These are phyloP conservation scores for Scleropages formosus DNA, from an alignment of 2,797 vertebrate species.

Conservation along the genomic window DNA sequence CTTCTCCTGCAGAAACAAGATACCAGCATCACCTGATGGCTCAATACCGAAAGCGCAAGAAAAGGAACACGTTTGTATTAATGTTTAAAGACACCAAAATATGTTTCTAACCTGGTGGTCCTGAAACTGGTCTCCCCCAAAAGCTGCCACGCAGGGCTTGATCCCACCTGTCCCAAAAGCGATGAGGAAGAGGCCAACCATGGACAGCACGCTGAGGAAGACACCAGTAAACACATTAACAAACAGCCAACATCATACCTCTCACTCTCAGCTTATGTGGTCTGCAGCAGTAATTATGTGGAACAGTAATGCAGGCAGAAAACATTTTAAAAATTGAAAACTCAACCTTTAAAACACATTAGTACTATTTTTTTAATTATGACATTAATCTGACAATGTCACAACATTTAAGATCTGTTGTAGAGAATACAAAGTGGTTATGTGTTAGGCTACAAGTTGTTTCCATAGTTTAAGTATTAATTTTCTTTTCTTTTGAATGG, in stretches of 20 bases:
- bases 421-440: too few relatives aligned
- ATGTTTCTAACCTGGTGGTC: conserved; percentile 76
- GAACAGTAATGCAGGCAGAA: too few relatives aligned
- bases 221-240: too few relatives aligned
- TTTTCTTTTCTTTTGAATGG: neutral
- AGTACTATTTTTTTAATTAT: too few relatives aligned
- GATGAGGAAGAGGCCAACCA: conserved; percentile 85
- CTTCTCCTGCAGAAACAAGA: conserved; percentile 69
- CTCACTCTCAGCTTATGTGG: too few relatives aligned
- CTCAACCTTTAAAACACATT: too few relatives aligned
- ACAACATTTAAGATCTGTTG: too few relatives aligned
- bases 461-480: too few relatives aligned
- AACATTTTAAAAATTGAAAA: too few relatives aligned
- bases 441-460: too few relatives aligned
- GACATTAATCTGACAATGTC: too few relatives aligned
- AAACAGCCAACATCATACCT: neutral
- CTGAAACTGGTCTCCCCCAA: conserved; percentile 92
- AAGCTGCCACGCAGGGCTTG: conserved; percentile 92
- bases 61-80: neutral
- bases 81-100: neutral
- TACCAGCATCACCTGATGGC: neutral
- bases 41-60: neutral
- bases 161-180: conserved; percentile 94
- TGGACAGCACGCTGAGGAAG: conserved; percentile 68
- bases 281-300: too few relatives aligned